Percentiles rank a stretch among this genome's conserved stretches.
phyloP scores from a whole-genome alignment of 2,888 invertebrate species.

The Lasius platythorax region DNA sequence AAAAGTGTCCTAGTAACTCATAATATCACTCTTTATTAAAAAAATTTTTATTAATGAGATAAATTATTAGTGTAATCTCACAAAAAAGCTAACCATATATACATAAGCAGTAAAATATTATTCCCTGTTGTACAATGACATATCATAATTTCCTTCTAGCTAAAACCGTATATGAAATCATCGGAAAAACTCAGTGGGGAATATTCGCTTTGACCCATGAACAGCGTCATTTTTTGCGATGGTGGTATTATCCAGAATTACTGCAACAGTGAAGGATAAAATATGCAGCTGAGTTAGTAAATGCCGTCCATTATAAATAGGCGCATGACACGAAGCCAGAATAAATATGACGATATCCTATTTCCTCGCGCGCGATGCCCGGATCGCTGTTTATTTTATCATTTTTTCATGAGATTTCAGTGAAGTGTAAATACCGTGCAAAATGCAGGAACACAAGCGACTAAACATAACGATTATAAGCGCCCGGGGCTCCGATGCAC shows the following conservation, averaged over 20 bases:
- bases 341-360: conserved; percentile 76
- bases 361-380: conserved; percentile 63
- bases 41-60: neutral
- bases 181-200: conserved; percentile 36
- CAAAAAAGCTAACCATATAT: neutral
- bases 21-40: neutral
- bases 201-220: conserved; percentile 44
- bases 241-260: conserved; percentile 47
- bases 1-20: neutral
- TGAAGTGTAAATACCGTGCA: conserved; percentile 75
- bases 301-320: conserved; percentile 76
- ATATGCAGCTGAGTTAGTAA: conserved; percentile 69
- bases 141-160: conserved; percentile 30
- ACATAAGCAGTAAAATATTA: conserved; percentile 23
- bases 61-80: neutral
- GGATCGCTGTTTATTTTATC: conserved; percentile 75
- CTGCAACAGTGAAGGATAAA: conserved; percentile 42
- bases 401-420: conserved; percentile 77
- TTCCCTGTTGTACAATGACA: neutral
- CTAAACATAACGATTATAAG: conserved; percentile 79
- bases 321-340: conserved; percentile 73
- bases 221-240: conserved; percentile 40
- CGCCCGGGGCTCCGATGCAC: conserved; percentile 71
- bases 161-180: conserved; percentile 24
- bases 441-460: conserved; percentile 77